Conservation (phyloP, 2,888 invertebrate genomes). For the Lasioglossum leucozonium region DNA sequence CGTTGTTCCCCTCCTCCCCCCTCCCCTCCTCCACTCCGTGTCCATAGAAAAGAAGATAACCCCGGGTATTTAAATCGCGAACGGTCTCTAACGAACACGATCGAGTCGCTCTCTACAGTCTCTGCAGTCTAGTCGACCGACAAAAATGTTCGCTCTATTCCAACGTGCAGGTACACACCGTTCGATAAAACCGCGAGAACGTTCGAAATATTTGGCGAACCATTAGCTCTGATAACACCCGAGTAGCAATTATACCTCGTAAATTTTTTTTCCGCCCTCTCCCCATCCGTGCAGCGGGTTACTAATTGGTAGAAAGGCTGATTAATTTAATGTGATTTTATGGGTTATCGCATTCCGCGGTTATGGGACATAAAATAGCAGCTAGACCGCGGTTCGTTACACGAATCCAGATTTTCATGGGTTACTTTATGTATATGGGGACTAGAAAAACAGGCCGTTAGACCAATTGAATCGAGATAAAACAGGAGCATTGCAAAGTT, state of each 20-base stretch:
- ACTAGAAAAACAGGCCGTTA: not conserved
- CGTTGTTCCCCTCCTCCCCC: constrained; percentile 16
- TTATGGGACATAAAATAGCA: not conserved
- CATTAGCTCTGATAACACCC: not conserved
- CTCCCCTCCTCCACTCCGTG: not conserved
- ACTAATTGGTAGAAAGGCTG: not conserved
- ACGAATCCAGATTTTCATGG: not conserved
- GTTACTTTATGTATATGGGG: not conserved
- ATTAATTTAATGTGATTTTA: not conserved
- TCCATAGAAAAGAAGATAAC: not conserved
- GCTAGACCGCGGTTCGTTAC: not conserved
- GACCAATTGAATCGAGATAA: not conserved
- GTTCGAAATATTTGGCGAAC: not conserved
- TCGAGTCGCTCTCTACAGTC: not conserved
- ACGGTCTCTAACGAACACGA: not conserved
- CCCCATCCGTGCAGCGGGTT: not conserved
- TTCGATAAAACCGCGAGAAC: not conserved
- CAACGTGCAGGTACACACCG: not conserved
- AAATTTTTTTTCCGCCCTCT: not conserved
- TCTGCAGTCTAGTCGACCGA: not conserved
- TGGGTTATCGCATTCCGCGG: not conserved
- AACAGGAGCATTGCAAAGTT: not conserved
- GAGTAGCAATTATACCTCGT: not conserved
- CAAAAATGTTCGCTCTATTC: not conserved
- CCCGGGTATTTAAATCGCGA: not conserved